Evolutionary conservation across 1,140 invertebrate species (phyloP), one percentile per base, ranked within the genome.

Genomic region (Elymnias hypermnestra): DNA sequence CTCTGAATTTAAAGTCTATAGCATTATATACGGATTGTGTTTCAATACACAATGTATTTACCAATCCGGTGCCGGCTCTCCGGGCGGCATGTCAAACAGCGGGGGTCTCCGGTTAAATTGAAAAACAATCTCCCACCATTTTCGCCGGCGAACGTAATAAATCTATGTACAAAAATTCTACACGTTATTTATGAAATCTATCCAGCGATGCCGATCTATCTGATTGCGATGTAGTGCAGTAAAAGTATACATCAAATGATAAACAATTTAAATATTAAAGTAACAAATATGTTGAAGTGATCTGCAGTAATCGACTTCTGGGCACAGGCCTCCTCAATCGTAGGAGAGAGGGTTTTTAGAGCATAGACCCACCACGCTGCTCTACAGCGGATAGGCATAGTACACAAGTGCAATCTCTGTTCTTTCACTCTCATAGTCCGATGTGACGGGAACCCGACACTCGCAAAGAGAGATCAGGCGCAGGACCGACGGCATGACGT

Each of bases 111-210:
- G 67, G 72, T 76, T 74, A 81, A 85, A 85, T 85, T 83, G 82
- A 85, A 85, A 83, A 85, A 85, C 82, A 82, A 83, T 82, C 82
- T 83, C 82, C 77, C 79, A 77, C 79, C 79, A 85, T 85, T 85
- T 85, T 85, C 79, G 79, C 79, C 71, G 74, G 65, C 73, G 71
- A 72, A 69, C 74, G 76, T 83, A 81, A 85, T 85, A 85, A 85
- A 85, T 85, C 82, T 85, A 85, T 85, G 82, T 85, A 85, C 76
- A 83, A 83, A 85, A 85, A 81, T 85, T 82, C 72, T 79, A 82
- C 78, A 73, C 71, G 70, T 73, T 85, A 85, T 85, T 85, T 84
- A 84, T 84, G 74, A 84, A 84, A 84, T 81, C 72, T 84, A 83
- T 83, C 70, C 65, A 54, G 62, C 63, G 63, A 49, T 55, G 49